Evolutionary conservation across 2,113 vertebrate genomes (phyloP), one percentile per base, ranked within the genome.

Genomic region (Nematolebias whitei): DNA sequence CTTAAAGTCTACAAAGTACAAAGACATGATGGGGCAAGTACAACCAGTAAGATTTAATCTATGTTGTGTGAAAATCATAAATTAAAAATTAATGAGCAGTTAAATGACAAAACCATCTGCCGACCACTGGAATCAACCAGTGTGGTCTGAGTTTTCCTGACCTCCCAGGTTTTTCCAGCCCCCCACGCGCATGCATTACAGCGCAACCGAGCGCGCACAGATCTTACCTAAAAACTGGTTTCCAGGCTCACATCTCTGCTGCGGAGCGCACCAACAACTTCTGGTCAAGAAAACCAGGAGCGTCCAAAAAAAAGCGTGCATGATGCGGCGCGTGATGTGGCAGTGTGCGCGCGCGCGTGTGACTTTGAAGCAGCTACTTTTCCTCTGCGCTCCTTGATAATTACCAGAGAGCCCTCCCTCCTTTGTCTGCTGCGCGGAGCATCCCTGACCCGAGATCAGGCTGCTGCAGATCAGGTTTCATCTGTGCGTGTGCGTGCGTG

Each of bases 301-400:
- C 43, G 82, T 29, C 58, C 71, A 75, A 72, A 81, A 70, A 61
- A 65, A 9, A 6, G 10, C 45, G 23, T 29, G 73, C 73, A 41
- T 68, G 24, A 45, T 44, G 44, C n/a, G 11, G 41, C 15, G 83
- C 90, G 83, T 90, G 94, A 95, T 95, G 95, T 95, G 95, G 96
- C 96, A 92, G 18, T 32, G 80, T 23, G 47, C 23, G 44, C n/a
- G 54, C 1, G 18, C 9, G 43, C 7, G 43, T 18, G 43, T 44
- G 40, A 16, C 13, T 61, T 41, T 22, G 19, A 57, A 66, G 47
- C 69, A 40, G 22, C 35, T 40, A 61, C 64, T 63, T 64, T 32
- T 52, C 24, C 12, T 50, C 24, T 16, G 2, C 22, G 43, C 58
- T 23, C 54, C 50, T 59, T 47, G 74, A 35, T 75, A 76, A 84